Evolutionary conservation across 2,888 invertebrate species (phyloP), one percentile per base, ranked within the genome.

Genomic region (Abrostola tripartita): DNA sequence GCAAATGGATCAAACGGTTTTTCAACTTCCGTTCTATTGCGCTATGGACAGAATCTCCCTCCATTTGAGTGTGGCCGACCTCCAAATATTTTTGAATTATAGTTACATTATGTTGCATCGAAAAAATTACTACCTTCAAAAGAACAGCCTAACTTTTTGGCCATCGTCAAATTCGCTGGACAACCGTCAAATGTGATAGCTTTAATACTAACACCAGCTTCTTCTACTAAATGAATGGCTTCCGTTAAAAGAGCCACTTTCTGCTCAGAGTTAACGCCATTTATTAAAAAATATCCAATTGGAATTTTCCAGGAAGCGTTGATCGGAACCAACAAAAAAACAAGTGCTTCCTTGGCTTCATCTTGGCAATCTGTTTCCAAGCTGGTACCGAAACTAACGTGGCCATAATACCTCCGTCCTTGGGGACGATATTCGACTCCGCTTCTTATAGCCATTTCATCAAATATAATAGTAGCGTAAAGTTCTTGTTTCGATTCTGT

Each of bases 21-120:
- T 83, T 84, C n/a, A 85, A 47, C 44, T 81, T 85, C 55, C 80
- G 75, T 72, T 90, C 89, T 50, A 90, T 84, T 0, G 70, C 65
- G 14, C 79, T 75, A 66, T 90, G 88, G 1, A 87, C 84, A 0
- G 84, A 85, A 54, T 71, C 73, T 10, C 60, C 62, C 47, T 71
- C 76, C 66, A 76, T 72, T 56, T 82, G 81, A 0, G 79, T 80
- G 56, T 83, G 81, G 40, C 79, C 82, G 37, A 74, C 74, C 63
- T 78, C 82, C 9, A 82, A 59, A 52, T 65, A 81, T 42, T 82
- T 81, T 52, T 82, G 82, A 7, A 76, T 81, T 5, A 78, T 78
- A 8, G 50, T 51, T n/a, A 73, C 38, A 37, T 75, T 68, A 53
- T 63, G 68, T 6, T 52, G 57, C 56, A 78, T 74, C 36, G 77